These are phyloP conservation scores for Tursiops truncatus DNA, from an alignment of 2,113 vertebrate species.

Conservation along the genomic window DNA sequence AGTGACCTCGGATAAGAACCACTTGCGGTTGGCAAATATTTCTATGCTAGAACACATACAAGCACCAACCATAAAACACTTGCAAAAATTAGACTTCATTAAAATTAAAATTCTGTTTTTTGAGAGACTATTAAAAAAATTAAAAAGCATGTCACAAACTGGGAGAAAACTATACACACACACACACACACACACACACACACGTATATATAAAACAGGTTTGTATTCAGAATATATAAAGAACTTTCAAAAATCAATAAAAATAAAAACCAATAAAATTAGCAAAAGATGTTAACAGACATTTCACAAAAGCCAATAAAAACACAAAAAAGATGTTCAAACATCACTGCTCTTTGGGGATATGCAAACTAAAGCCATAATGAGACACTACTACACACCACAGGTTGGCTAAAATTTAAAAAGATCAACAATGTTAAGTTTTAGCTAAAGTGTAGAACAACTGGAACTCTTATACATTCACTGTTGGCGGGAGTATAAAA, in stretches of 20 bases:
- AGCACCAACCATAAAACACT: background rate
- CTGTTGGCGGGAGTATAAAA: background rate
- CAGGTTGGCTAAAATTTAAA: background rate
- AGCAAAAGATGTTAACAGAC: background rate
- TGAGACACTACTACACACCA: background rate
- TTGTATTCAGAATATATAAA: background rate
- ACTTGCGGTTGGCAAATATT: background rate
- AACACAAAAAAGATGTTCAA: background rate
- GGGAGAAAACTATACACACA: no score
- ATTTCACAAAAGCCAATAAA: background rate
- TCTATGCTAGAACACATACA: background rate
- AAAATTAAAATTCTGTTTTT: background rate
- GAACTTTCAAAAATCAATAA: background rate
- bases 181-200: no score
- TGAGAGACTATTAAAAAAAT: background rate
- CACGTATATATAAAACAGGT: background rate
- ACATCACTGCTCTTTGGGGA: background rate
- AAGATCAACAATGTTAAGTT: background rate
- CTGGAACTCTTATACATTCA: background rate
- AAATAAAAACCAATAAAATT: background rate
- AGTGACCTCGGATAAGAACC: background rate
- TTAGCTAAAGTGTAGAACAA: background rate
- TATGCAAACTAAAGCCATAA: background rate
- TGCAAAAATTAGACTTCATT: background rate
- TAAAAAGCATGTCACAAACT: no score